Percentiles rank a stretch among this genome's conserved stretches.
These are phyloP conservation scores for Lordiphosa collinella DNA, from an alignment of 1,140 invertebrate species.

Conservation along the genomic window DNA sequence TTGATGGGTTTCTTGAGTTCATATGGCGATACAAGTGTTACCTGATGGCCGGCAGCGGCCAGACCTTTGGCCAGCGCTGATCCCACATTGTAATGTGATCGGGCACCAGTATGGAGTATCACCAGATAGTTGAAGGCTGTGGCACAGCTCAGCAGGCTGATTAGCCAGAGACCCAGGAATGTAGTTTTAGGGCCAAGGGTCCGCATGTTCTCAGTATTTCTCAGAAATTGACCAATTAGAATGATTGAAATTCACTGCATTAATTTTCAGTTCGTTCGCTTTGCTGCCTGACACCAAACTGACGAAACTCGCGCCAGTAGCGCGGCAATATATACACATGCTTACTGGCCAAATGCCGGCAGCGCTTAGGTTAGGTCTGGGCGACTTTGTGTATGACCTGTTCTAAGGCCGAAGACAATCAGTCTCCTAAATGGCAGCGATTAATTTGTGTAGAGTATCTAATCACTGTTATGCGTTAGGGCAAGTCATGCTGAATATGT, in stretches of 20 bases:
- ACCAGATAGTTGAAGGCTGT: constrained; percentile 70
- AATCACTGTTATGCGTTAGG: not conserved
- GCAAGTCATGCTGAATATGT: constrained; percentile 4
- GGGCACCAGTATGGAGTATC: constrained; percentile 80
- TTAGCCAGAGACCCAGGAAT: constrained; percentile 30
- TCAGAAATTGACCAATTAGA: constrained; percentile 3
- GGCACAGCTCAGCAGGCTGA: constrained; percentile 46
- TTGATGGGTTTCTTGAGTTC: constrained; percentile 78
- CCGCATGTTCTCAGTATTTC: constrained; percentile 7
- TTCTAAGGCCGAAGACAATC: too few relatives aligned
- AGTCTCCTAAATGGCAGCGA: too few relatives aligned
- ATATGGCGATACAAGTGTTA: constrained; percentile 82
- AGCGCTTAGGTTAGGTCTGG: not conserved
- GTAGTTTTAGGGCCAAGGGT: constrained; percentile 26
- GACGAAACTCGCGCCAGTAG: constrained; percentile 7
- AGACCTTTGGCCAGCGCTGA: constrained; percentile 81
- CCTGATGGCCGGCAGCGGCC: constrained; percentile 81
- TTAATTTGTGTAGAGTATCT: too few relatives aligned
- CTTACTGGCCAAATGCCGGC: not conserved
- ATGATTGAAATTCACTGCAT: not conserved
- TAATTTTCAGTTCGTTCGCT: not conserved
- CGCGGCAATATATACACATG: constrained; percentile 21
- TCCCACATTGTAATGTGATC: constrained; percentile 83
- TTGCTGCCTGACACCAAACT: constrained; percentile 24
- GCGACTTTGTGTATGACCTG: not conserved